These are phyloP conservation scores for Chaetophractus vellerosus DNA, from an alignment of 2,797 vertebrate species.

Conservation along the genomic window DNA sequence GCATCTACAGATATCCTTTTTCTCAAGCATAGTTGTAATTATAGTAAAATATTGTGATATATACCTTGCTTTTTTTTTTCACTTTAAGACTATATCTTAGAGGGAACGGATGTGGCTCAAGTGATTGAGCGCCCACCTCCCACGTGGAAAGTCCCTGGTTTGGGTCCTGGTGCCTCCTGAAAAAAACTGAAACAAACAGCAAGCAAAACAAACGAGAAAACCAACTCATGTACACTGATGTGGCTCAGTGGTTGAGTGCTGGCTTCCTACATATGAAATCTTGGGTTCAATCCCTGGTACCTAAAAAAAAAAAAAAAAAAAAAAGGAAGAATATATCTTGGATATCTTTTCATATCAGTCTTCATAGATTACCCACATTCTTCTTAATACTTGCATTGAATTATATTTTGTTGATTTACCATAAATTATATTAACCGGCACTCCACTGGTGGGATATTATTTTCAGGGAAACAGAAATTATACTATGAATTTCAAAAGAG, in stretches of 20 bases:
- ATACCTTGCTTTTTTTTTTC: not conserved
- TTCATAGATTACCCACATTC: not conserved
- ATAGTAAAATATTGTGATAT: not conserved
- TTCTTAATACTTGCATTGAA: conserved; percentile 25
- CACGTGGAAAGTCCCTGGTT: too few relatives aligned
- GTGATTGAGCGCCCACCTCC: too few relatives aligned
- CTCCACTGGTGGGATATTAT: not conserved
- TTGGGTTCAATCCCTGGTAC: too few relatives aligned
- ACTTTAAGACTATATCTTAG: too few relatives aligned
- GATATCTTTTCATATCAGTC: conserved; percentile 15
- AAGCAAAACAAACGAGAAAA: too few relatives aligned
- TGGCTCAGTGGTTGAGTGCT: too few relatives aligned
- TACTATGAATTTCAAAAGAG: not conserved
- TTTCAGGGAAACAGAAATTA: conserved; percentile 43
- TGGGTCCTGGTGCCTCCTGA: too few relatives aligned
- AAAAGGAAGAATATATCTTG: not conserved
- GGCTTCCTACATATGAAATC: too few relatives aligned
- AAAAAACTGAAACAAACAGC: too few relatives aligned
- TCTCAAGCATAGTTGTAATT: conserved; percentile 3
- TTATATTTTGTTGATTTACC: not conserved
- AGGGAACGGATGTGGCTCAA: too few relatives aligned
- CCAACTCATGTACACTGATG: too few relatives aligned
- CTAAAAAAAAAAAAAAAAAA: too few relatives aligned
- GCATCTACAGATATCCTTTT: not conserved
- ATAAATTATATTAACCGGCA: conserved; percentile 31